Evolutionary conservation across 2,113 vertebrate species (phyloP).

Genomic region (Phasianus colchicus): DNA sequence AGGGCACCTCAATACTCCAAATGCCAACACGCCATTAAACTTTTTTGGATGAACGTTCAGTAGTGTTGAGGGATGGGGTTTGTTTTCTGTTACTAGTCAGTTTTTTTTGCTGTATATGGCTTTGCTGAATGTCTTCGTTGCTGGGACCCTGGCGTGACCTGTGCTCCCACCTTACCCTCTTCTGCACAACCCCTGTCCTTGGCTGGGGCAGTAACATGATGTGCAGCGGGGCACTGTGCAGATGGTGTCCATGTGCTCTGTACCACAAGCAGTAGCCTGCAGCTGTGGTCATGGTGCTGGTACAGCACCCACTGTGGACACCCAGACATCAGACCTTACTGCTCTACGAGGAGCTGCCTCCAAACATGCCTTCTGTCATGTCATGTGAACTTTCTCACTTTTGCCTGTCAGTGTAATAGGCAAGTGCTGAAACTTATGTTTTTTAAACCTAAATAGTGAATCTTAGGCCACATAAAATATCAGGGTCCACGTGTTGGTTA

Average conservation of each 20-base stretch:
- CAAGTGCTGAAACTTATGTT: neutral
- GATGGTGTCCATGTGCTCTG: neutral
- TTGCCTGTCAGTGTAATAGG: neutral
- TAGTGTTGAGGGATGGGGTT: neutral
- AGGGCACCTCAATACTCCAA: neutral
- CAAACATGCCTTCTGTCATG: neutral
- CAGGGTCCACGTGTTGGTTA: neutral
- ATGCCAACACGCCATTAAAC: neutral
- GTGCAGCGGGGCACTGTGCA: neutral
- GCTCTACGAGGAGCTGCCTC: neutral
- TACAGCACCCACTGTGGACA: neutral
- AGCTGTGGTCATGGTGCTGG: neutral
- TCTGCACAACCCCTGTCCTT: accelerated
- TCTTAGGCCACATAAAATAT: neutral
- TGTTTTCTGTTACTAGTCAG: neutral
- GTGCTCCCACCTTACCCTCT: neutral
- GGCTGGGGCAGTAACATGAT: neutral
- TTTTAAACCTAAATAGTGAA: neutral
- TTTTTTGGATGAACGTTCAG: neutral
- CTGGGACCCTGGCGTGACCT: neutral
- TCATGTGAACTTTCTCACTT: neutral
- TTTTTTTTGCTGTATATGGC: neutral
- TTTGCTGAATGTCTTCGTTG: neutral
- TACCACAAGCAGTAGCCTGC: neutral
- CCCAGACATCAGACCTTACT: neutral